Evolutionary conservation across 2,888 invertebrate species (phyloP).

Genomic region (Heliconius charithonia): DNA sequence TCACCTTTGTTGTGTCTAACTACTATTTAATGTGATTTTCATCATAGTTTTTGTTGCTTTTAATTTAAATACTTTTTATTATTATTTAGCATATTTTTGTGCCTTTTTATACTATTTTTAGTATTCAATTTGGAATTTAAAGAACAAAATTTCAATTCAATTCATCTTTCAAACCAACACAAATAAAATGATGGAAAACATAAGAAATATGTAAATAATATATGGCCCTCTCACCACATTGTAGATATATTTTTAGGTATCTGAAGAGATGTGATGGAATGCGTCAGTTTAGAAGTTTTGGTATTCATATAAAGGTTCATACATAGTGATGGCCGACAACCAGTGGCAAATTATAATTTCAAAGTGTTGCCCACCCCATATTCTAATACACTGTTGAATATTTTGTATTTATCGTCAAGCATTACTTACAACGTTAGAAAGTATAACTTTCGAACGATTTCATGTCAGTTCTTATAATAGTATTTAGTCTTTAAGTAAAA

Average conservation of each 20-base stretch:
- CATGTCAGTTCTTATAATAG: conserved; percentile 3
- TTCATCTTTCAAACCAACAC: background rate
- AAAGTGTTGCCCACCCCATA: conserved; percentile 61
- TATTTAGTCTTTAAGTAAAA: conserved; percentile 8
- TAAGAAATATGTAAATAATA: conserved; percentile 18
- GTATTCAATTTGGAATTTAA: background rate
- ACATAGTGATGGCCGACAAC: conserved; percentile 64
- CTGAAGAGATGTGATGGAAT: conserved; percentile 39
- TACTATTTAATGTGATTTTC: conserved; percentile 4
- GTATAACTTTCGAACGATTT: conserved; percentile 16
- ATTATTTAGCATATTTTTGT: background rate
- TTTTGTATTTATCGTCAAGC: conserved; percentile 39
- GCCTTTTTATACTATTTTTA: background rate
- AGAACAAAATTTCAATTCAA: background rate
- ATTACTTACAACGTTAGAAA: conserved; percentile 14
- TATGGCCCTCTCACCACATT: conserved; percentile 18
- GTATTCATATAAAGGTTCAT: conserved; percentile 69
- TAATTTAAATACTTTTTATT: background rate
- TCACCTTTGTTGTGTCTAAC: background rate
- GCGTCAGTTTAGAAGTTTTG: conserved; percentile 57
- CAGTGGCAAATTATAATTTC: conserved; percentile 72
- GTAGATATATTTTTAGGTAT: conserved; percentile 44
- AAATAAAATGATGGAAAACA: conserved; percentile 24
- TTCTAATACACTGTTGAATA: conserved; percentile 56
- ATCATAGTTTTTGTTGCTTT: conserved; percentile 14